Evolutionary conservation across 2,797 vertebrate species (phyloP).

Genomic region (Echeneis naucrates): DNA sequence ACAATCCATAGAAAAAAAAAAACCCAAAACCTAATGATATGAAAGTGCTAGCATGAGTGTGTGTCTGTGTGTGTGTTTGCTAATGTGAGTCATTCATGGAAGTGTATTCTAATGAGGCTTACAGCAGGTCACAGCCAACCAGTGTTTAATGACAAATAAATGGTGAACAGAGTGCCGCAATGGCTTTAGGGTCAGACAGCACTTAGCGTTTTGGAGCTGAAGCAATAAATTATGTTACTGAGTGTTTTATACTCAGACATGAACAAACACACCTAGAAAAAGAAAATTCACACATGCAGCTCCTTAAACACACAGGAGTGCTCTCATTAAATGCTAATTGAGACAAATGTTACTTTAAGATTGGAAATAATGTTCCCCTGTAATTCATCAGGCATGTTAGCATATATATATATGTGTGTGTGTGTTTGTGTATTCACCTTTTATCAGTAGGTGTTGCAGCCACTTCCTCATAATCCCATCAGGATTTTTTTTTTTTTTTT

Average conservation of each 20-base stretch:
- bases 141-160: slow-evolving; percentile 73
- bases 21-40: slow-evolving; percentile 28
- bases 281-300: not conserved
- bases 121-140: slow-evolving; percentile 63
- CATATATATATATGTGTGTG: not conserved
- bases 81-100: slow-evolving; percentile 66
- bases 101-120: slow-evolving; percentile 71
- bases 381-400: slow-evolving; percentile 2
- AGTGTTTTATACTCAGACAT: slow-evolving; percentile 11
- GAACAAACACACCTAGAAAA: not conserved
- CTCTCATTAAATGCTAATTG: not conserved
- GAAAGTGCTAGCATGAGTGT: not conserved
- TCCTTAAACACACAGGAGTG: not conserved
- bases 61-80: slow-evolving; percentile 14
- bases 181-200: slow-evolving; percentile 45
- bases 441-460: not conserved
- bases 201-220: slow-evolving; percentile 49
- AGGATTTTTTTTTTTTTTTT: slow-evolving; percentile 34
- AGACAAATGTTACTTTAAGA: not conserved
- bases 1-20: slow-evolving; percentile 51
- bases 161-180: slow-evolving; percentile 41
- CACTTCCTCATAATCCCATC: slow-evolving; percentile 33
- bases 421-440: not conserved
- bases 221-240: slow-evolving; percentile 19
- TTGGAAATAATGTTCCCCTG: not conserved